Evolutionary conservation across 2,888 invertebrate species (phyloP), one percentile per base, ranked within the genome.

Genomic region (Philaethria dido): DNA sequence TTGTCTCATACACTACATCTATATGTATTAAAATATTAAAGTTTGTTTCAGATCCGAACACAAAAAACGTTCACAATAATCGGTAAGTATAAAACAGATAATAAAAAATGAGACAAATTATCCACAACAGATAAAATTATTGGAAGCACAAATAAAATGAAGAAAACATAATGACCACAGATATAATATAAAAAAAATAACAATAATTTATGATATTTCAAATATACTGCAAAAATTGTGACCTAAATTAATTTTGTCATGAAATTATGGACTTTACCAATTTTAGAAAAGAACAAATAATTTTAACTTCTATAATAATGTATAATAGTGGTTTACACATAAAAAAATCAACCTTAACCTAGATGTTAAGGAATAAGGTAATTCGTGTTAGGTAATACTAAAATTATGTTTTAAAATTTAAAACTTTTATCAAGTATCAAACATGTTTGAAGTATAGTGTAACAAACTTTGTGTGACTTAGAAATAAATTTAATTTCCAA

Each of bases 381-480:
- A 14, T 48, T 64, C 55, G 55, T 63, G n/a, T 55, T 63, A 64
- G 13, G 64, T 64, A 48, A 66, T 66, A 62, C 47, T 57, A 62
- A 62, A 67, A 64, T 65, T 65, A 64, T 67, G 70, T 70, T 25
- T 33, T 48, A 16, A 48, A 66, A 48, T 18, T 66, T 47, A 18
- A 66, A 62, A 62, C n/a, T 20, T 57, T 39, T 39, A 48, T 33
- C 33, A 47, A 54, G 42, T 20, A 82, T 82, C 73, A 85, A 86
- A 87, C 29, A n/a, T 75, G 72, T 73, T 71, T 68, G 69, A 79
- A 77, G 79, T 80, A 81, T 78, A 87, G 87, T 88, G 86, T 78
- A 78, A 57, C 75, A 75, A 80, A 82, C 80, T 79, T 80, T 88
- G 88, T 89, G 89, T 89, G 88, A 85, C 82, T 85, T 70, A 70